Base-by-base conservation (phyloP, 2,888 invertebrate genomes). In the Zootermopsis nevadensis region DNA sequence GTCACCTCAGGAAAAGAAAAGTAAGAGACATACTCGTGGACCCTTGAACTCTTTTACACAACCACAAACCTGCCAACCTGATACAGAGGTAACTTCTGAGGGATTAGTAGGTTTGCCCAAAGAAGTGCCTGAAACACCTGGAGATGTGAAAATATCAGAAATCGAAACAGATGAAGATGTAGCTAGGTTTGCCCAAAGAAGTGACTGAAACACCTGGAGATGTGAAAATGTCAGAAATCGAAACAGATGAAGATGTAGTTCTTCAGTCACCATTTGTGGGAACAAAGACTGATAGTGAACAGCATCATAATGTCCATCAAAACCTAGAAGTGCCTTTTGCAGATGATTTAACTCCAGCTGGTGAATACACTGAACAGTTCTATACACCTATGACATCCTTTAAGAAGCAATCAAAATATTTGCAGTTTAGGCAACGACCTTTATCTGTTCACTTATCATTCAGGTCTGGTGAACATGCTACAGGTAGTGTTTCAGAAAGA, bases 1-100 rank as follows among this genome's bases (percentile, higher is more conserved):
- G 86, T 91, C 91, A 19, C 86, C 87, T 24, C 86, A 86, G 85
- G 93, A 92, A 86, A 92, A 91, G 86, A 92, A 92, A 83, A 89
- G 93, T 22, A 93, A 93, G 87, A 91, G 93, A 84, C 79, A 35
- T 79, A 66, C 79, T 60, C 35, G 66, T n/a, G 79, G 79, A 27
- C 60, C 79, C 31, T 33, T 79, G 19, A 35, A 33, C 35, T 66
- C 79, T 0, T 79, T 22, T 35, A 33, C 79, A 31, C 79, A 60
- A 19, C n/a, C 66, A 27, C 30, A 77, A 19, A 27, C 53, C 53
- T 15, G 48, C 22, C 77, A 42, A 19, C n/a, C 74, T 12, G 74
- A 31, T 38, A 15, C 30, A 1, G 66, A 27, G 1, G 12, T 30
- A 30, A 48, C 10, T 19, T 33, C 31, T 0, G 77, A 55, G 31